Percentiles rank a stretch among this genome's conserved stretches.
These are phyloP conservation scores for Vannuccia rotundouncinata DNA, from an alignment of 2,888 invertebrate species.

Conservation along the genomic window DNA sequence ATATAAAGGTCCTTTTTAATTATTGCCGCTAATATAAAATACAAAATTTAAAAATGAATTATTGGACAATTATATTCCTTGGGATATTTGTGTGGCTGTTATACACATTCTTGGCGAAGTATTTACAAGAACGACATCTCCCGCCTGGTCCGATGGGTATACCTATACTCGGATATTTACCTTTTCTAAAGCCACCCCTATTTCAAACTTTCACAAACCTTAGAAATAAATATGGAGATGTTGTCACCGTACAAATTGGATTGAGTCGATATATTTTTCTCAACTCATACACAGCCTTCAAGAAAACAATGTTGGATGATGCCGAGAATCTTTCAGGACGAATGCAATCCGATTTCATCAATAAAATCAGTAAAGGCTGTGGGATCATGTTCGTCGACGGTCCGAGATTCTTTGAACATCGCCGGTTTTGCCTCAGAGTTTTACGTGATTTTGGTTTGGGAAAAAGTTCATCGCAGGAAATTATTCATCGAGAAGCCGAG, in stretches of 20 bases:
- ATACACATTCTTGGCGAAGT: no score
- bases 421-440: constrained; percentile 34
- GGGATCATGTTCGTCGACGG: constrained; percentile 35
- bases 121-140: no score
- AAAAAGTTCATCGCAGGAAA: constrained; percentile 1
- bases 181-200: constrained; percentile 9
- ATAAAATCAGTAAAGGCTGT: not conserved
- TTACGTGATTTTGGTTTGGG: constrained; percentile 36
- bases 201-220: not conserved
- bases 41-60: no score
- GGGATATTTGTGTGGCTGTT: no score
- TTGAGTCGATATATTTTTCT: not conserved
- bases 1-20: no score
- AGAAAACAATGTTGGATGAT: not conserved
- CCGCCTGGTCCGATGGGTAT: constrained; percentile 5
- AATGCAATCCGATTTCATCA: not conserved
- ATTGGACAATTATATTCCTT: no score
- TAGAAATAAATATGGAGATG: constrained; percentile 1
- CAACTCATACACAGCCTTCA: constrained; percentile 2
- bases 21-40: no score
- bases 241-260: constrained; percentile 14
- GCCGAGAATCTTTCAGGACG: constrained; percentile 36
- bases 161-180: constrained; percentile 13
- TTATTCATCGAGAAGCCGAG: constrained; percentile 18
- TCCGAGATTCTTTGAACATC: constrained; percentile 33